Conservation (phyloP, 1,140 invertebrate genomes). For the Eueides isabella region DNA sequence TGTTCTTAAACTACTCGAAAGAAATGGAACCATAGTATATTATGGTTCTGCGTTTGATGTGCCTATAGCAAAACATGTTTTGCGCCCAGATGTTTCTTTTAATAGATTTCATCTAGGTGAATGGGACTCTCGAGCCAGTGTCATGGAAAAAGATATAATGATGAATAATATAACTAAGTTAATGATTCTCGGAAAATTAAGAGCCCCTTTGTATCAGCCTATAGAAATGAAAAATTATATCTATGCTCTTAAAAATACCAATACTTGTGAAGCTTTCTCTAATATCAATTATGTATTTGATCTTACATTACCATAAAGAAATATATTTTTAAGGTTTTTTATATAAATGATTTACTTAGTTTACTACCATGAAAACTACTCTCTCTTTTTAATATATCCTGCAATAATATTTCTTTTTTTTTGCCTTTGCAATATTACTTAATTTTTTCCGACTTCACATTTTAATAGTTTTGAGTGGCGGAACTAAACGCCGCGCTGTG, state of each 20-base stretch:
- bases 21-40: conserved; percentile 92
- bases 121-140: conserved; percentile 86
- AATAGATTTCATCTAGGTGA: conserved; percentile 95
- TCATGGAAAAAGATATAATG: conserved; percentile 86
- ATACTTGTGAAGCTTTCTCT: conserved; percentile 85
- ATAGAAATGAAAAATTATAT: conserved; percentile 88
- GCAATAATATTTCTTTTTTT: not conserved
- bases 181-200: conserved; percentile 87
- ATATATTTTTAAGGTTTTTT: not conserved
- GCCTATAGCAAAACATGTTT: conserved; percentile 91
- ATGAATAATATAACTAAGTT: conserved; percentile 87
- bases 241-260: conserved; percentile 87
- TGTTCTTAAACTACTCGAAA: conserved; percentile 87
- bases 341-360: not conserved
- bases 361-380: not conserved
- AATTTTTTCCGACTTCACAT: too few species aligned
- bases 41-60: conserved; percentile 97
- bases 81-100: conserved; percentile 93
- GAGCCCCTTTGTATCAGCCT: conserved; percentile 87
- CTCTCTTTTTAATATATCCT: not conserved
- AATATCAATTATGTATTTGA: conserved; percentile 88
- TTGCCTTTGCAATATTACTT: not conserved
- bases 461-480: too few species aligned
- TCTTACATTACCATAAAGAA: conserved; percentile 74
- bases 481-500: too few species aligned